Percentiles rank a stretch among this genome's conserved stretches.
These are phyloP conservation scores for Champsocephalus gunnari DNA, from an alignment of 2,797 vertebrate species.

Conservation along the genomic window DNA sequence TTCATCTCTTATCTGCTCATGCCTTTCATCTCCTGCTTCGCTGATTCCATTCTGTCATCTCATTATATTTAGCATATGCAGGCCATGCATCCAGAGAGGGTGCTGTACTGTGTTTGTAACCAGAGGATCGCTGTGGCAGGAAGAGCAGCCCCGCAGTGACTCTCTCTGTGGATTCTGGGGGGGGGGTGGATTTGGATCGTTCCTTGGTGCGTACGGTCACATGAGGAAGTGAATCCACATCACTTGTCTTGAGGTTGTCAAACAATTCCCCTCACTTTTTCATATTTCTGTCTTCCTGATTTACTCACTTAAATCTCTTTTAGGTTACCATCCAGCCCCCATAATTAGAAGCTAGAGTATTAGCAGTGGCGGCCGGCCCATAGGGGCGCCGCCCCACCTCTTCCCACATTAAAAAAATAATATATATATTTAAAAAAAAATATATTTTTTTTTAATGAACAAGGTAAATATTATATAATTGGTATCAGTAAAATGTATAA, in stretches of 20 bases:
- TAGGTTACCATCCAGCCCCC: too few species aligned
- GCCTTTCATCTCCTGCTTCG: constrained; percentile 37
- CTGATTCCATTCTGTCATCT: constrained; percentile 21
- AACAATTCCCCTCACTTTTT: background rate
- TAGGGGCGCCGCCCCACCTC: too few species aligned
- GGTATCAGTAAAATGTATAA: too few species aligned
- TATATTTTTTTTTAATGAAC: too few species aligned
- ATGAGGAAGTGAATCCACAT: background rate
- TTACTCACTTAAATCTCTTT: background rate
- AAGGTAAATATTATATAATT: too few species aligned
- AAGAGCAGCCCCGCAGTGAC: background rate
- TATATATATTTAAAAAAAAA: too few species aligned
- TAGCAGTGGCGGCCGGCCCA: too few species aligned
- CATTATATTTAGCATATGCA: constrained; percentile 35
- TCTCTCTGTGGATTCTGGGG: background rate
- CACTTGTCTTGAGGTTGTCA: background rate
- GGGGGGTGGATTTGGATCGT: background rate
- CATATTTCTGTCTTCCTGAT: background rate
- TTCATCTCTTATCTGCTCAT: constrained; percentile 27
- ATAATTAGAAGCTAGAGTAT: too few species aligned
- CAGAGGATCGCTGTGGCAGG: background rate
- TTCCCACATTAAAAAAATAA: too few species aligned
- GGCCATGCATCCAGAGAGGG: constrained; percentile 16
- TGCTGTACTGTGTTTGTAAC: background rate
- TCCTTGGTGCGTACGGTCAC: background rate